Base-by-base conservation (phyloP, 53 echinoderm and acorn worm species). In the Echinarachnius parma region DNA sequence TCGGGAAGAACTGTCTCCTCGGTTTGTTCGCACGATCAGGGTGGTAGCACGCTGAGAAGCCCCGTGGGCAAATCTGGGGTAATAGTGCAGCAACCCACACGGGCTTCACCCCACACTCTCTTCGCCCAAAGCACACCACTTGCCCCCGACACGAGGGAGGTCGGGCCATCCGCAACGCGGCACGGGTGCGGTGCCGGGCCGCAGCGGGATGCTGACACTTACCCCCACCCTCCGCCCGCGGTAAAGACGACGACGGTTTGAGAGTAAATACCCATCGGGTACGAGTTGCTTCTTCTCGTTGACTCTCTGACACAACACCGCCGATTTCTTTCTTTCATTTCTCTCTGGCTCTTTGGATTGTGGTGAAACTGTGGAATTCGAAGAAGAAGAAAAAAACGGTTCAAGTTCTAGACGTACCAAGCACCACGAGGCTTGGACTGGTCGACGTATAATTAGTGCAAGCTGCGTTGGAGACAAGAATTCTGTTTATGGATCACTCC, bases 161-260 rank as follows among this genome's bases (percentile, higher is more conserved):
- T 70, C 70, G 70, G 4, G 5, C 53, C 20, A 23, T 25, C 39
- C 54, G 34, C 70, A 23, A 34, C 53, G 53, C 70, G 53, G 70
- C 70, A 52, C 70, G 70, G 70, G 53, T 53, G 70, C 70, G 70
- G 70, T 70, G 70, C 70, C 70, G 70, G 15, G 70, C 14, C 70
- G 70, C 70, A 70, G 70, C 70, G 37, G 70, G 70, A 35, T 22
- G 24, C 22, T 70, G 70, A 70, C 70, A 70, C 70, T 13, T 53
- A 52, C 70, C 70, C 53, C 70, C 70, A 70, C 70, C 70, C 54
- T 36, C 53, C 26, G 70, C 70, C 70, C 27, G 31, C 54, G 39
- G 70, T 9, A 23, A 70, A 34, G 53, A 53, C 70, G 15, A 70
- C 70, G 14, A 16, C 34, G 54, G 70, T 70, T 70, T 70, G 54